Conservation (phyloP, 2,113 vertebrate genomes). For the Saguinus midas region DNA sequence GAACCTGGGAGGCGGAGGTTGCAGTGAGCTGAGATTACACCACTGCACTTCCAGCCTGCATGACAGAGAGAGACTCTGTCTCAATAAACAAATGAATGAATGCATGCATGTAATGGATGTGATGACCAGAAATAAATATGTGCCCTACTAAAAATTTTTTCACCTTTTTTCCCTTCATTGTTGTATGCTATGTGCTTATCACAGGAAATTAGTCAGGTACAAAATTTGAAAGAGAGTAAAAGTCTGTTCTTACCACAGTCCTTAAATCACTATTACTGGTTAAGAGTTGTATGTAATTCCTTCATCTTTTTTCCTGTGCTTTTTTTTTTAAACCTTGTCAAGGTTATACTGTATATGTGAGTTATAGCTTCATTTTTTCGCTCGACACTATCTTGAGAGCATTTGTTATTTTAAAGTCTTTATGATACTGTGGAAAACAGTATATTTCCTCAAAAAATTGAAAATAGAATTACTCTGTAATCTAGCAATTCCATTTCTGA, state of each 20-base stretch:
- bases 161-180: neutral
- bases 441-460: constrained; percentile 32
- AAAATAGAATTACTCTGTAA: constrained; percentile 22
- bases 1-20: too few relatives aligned
- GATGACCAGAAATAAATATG: neutral
- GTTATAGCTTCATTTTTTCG: constrained; percentile 12
- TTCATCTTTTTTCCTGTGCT: neutral
- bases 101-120: neutral
- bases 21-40: too few relatives aligned
- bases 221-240: constrained; percentile 4
- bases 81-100: too few relatives aligned
- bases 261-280: neutral
- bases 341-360: neutral
- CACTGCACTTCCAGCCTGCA: too few relatives aligned
- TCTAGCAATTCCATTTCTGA: neutral
- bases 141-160: neutral
- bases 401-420: constrained; percentile 18
- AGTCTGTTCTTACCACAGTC: neutral
- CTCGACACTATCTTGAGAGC: neutral
- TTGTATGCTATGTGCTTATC: neutral
- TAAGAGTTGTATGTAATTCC: neutral
- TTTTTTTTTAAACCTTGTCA: neutral
- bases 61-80: too few relatives aligned
- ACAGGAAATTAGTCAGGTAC: constrained; percentile 8
- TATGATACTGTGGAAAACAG: constrained; percentile 3